Base-by-base conservation (phyloP, 2,113 vertebrate genomes). In the Cricetomys ansorgei region DNA sequence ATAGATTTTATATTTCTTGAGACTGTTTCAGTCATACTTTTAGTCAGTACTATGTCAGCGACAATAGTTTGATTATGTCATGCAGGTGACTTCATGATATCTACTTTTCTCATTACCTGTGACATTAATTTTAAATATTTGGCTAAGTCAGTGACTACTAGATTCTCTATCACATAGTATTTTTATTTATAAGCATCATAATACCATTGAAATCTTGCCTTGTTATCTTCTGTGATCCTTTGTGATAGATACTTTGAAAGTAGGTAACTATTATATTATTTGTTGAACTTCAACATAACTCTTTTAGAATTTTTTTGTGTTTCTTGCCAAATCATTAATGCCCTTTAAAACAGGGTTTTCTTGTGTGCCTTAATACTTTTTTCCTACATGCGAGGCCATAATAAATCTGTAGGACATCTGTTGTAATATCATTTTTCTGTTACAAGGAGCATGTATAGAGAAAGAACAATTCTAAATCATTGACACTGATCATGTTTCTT, bases 391-490 rank as follows among this genome's bases (percentile, higher is more conserved):
- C n/a, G n/a, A n/a, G n/a, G n/a, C n/a, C n/a, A n/a, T n/a, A n/a
- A n/a, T n/a, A n/a, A n/a, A n/a, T n/a, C n/a, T n/a, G n/a, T n/a
- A n/a, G n/a, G n/a, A n/a, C n/a, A n/a, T n/a, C n/a, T n/a, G n/a
- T n/a, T n/a, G n/a, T n/a, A n/a, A n/a, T n/a, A n/a, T n/a, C n/a
- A n/a, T n/a, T n/a, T n/a, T n/a, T n/a, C n/a, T n/a, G n/a, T n/a
- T n/a, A n/a, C n/a, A n/a, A n/a, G n/a, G n/a, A n/a, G n/a, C 53
- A 64, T 53, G 10, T 65, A 12, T 43, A 88, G 70, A 79, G 34
- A 70, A 2, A 94, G 17, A 81, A 88, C 8, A 96, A 12, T 83
- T 92, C 50, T 91, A 85, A 95, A 87, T 94, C 69, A 91, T 50
- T 94, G 55, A 89, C 40, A 86, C 15, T 89, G 62, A 84, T 91